A percentile compares a stretch with the other conserved stretches of the same genome.
These are phyloP conservation scores for Blastobasis lacticolella DNA, from an alignment of 2,888 invertebrate species.

Conservation along the genomic window DNA sequence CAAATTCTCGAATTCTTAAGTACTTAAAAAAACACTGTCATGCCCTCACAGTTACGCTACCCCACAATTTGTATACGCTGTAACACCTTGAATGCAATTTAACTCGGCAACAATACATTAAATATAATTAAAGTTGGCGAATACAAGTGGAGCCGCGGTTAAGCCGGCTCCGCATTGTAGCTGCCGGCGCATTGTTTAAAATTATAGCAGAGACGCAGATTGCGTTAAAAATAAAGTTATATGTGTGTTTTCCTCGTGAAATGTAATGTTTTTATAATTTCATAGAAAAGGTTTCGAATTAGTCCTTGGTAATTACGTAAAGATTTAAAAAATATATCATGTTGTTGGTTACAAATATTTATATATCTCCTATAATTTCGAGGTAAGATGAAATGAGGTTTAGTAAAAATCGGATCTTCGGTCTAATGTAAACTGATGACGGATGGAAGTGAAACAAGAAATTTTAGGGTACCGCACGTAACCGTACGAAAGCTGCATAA, in stretches of 20 bases:
- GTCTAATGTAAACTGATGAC: too few relatives aligned
- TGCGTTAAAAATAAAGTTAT: background rate
- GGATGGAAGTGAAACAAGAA: too few relatives aligned
- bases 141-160: constrained; percentile 11
- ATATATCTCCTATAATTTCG: too few relatives aligned
- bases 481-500: too few relatives aligned
- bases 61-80: background rate
- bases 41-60: constrained; percentile 16
- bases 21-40: constrained; percentile 26
- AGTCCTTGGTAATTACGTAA: background rate
- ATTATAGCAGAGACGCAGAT: background rate
- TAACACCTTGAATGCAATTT: constrained; percentile 2
- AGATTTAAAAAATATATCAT: too few relatives aligned
- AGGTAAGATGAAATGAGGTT: too few relatives aligned
- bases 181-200: background rate
- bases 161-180: background rate
- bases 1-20: too few relatives aligned
- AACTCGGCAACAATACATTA: constrained; percentile 25
- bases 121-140: constrained; percentile 37
- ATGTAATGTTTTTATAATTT: background rate
- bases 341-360: too few relatives aligned
- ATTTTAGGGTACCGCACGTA: too few relatives aligned
- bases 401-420: too few relatives aligned
- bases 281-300: background rate
- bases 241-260: too few relatives aligned